phyloP scores from a whole-genome alignment of 2,888 invertebrate species.

The Noctua pronuba region DNA sequence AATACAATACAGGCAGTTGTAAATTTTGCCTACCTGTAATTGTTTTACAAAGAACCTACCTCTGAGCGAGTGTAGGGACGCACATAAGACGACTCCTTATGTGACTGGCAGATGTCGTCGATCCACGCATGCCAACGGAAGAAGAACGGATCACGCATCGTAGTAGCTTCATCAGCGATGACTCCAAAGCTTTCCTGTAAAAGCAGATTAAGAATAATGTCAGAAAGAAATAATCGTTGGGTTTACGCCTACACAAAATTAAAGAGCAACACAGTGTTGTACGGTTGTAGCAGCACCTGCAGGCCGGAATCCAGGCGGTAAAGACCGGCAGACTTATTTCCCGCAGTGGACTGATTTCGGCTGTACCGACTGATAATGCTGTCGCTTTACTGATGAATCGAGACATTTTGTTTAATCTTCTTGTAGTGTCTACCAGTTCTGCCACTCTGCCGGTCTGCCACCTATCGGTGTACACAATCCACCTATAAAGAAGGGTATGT shows the following conservation, averaged over 20 bases:
- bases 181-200: slow-evolving; percentile 93
- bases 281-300: background rate
- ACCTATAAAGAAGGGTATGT: background rate
- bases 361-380: background rate
- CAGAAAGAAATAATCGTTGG: background rate
- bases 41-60: slow-evolving; percentile 66
- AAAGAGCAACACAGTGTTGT: slow-evolving; percentile 13
- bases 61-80: slow-evolving; percentile 83
- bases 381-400: background rate
- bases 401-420: background rate
- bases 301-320: no score
- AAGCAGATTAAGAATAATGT: background rate
- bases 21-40: background rate
- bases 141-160: slow-evolving; percentile 96
- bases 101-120: slow-evolving; percentile 93
- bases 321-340: background rate
- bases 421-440: background rate
- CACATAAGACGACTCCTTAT: slow-evolving; percentile 89
- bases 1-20: no score
- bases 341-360: background rate
- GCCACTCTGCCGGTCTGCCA: background rate
- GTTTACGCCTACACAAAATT: slow-evolving; percentile 11
- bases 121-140: slow-evolving; percentile 96
- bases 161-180: slow-evolving; percentile 95
- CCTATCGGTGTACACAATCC: background rate